Percentiles rank a stretch among this genome's conserved stretches.
phyloP scores from a whole-genome alignment of 2,113 vertebrate genomes.

The Catharus bicknelli region DNA sequence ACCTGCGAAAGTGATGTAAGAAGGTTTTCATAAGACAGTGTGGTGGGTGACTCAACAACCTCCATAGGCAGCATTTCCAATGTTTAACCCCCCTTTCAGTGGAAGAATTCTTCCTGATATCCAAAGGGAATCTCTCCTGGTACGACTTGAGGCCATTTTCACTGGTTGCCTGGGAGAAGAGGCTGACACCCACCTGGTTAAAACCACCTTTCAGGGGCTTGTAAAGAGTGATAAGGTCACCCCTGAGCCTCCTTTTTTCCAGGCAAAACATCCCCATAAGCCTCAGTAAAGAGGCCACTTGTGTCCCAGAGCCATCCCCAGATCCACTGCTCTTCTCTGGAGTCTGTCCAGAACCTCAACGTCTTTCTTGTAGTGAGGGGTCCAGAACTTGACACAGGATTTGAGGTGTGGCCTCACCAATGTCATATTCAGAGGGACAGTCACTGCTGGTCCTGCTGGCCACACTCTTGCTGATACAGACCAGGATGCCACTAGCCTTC shows the following conservation, averaged over 20 bases:
- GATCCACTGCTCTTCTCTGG: background rate
- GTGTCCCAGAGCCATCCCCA: background rate
- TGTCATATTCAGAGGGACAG: background rate
- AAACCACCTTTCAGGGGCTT: background rate
- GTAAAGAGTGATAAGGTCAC: background rate
- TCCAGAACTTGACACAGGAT: rapidly evolving
- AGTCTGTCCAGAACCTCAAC: background rate
- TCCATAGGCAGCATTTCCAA: background rate
- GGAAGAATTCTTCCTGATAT: background rate
- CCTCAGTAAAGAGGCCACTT: background rate
- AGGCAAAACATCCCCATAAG: background rate
- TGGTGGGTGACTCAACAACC: background rate
- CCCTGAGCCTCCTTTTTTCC: background rate
- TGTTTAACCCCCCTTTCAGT: background rate
- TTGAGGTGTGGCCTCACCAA: background rate
- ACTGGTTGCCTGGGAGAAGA: background rate
- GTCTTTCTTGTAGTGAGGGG: background rate
- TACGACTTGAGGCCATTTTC: background rate
- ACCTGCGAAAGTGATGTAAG: background rate
- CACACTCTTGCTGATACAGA: background rate
- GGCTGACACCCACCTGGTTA: background rate
- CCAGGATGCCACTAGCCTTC: background rate
- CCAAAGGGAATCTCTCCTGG: background rate
- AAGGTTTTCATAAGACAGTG: background rate
- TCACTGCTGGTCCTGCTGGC: background rate